Base-by-base conservation (phyloP, 2,797 vertebrate genomes). In the Denticeps clupeoides region DNA sequence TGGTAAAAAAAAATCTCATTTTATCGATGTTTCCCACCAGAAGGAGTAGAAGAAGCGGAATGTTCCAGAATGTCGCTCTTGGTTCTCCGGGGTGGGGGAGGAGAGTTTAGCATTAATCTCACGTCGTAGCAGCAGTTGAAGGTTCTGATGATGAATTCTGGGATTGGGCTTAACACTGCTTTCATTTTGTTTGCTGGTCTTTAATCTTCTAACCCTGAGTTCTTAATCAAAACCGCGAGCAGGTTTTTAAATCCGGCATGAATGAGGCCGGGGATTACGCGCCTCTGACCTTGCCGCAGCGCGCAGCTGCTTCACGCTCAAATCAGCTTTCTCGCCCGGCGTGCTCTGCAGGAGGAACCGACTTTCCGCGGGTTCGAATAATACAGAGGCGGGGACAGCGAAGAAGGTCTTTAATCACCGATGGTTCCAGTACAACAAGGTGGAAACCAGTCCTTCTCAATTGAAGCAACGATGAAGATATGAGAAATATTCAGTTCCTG, bases 141-240 rank as follows among this genome's bases (percentile, higher is more conserved):
- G 82, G 80, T 75, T 82, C 80, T 77, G 78, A 79, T 87, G 89
- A 91, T 93, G 88, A 91, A 86, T 89, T 87, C 79, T 49, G 85
- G 86, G 87, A 93, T 88, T 90, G 85, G 74, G 77, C 58, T 84
- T 82, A 91, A 91, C 41, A 89, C 79, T 87, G 84, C 82, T 90
- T 91, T 88, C 86, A 93, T 95, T 90, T 92, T 82, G 78, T 81
- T 86, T 60, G 79, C 72, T 63, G 65, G 72, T 73, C 74, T 88
- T 88, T 91, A 93, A 96, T 94, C 90, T 88, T 82, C 82, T 84
- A 83, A 87, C 85, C 85, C 85, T 82, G 82, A 68, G 59, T 86
- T 89, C 85, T 92, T 93, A 91, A 94, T 95, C 86, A 89, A 74
- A 89, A 88, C 77, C 82, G 82, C 41, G 69, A 86, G 82, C 66